A percentile compares a stretch with the other conserved stretches of the same genome.
phyloP scores from a whole-genome alignment of 2,113 vertebrate species.

The Brachyhypopomus occidentalis region DNA sequence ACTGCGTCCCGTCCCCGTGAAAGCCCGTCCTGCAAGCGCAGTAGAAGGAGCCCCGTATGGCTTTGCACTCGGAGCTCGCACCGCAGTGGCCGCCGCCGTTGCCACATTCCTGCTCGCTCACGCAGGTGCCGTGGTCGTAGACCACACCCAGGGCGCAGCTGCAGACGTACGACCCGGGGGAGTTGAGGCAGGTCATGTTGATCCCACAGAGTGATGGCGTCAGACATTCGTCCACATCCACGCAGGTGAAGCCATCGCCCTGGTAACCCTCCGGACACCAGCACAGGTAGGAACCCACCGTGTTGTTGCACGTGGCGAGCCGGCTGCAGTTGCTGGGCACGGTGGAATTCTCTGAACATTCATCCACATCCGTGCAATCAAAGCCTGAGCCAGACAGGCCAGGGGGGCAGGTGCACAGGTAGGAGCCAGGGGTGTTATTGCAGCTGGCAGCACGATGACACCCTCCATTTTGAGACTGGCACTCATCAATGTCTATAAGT shows the following conservation, averaged over 20 bases:
- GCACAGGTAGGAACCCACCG: conserved; percentile 73
- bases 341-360: conserved; percentile 69
- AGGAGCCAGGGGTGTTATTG: conserved; percentile 73
- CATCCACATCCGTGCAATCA: conserved; percentile 77
- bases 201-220: conserved; percentile 58
- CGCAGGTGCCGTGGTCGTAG: conserved; percentile 69
- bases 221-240: conserved; percentile 77
- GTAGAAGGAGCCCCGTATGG: conserved; percentile 69
- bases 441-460: conserved; percentile 77
- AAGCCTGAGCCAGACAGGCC: conserved; percentile 74
- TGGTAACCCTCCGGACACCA: conserved; percentile 71
- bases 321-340: conserved; percentile 70
- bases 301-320: conserved; percentile 72
- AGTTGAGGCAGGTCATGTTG: conserved; percentile 75
- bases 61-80: conserved; percentile 64
- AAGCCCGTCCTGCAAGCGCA: conserved; percentile 73
- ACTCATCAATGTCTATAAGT: conserved; percentile 88
- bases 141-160: conserved; percentile 64
- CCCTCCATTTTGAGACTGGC: conserved; percentile 78
- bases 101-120: conserved; percentile 64
- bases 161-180: conserved; percentile 74
- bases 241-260: conserved; percentile 73
- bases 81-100: conserved; percentile 71
- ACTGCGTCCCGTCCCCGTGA: conserved; percentile 71
- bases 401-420: conserved; percentile 72